Percentiles rank a stretch among this genome's conserved stretches.
Evolutionary conservation across 2,797 vertebrate genomes (phyloP).

Genomic region (Semaprochilodus insignis): DNA sequence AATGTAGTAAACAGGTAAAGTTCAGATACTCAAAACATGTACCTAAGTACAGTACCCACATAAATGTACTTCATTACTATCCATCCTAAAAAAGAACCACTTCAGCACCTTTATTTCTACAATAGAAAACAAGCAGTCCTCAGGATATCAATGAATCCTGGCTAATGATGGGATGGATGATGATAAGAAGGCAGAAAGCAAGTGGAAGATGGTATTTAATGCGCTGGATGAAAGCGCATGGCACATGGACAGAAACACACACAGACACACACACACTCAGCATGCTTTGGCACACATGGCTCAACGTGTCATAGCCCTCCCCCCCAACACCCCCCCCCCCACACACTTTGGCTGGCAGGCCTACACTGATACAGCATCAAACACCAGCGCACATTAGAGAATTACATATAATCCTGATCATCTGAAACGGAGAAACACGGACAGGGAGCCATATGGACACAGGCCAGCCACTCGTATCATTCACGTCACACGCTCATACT

Average conservation of each 20-base stretch:
- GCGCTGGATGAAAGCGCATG: neutral
- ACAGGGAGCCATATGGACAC: constrained; percentile 72
- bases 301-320: constrained; percentile 31
- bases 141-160: neutral
- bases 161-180: neutral
- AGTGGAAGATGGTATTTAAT: neutral
- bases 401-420: constrained; percentile 75
- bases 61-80: no score
- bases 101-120: neutral
- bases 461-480: constrained; percentile 49
- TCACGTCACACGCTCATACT: constrained; percentile 45
- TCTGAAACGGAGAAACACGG: constrained; percentile 65
- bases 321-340: neutral
- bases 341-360: neutral
- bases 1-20: no score
- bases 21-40: no score
- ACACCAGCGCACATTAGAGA: constrained; percentile 61
- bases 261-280: neutral
- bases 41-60: no score
- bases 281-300: constrained; percentile 35
- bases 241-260: neutral
- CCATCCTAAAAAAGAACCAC: neutral
- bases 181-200: neutral
- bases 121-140: neutral
- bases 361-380: constrained; percentile 17